These are phyloP conservation scores for Zoanthus sociatus DNA, from an alignment of 92 coral and sea anemone genomes.

Conservation along the genomic window DNA sequence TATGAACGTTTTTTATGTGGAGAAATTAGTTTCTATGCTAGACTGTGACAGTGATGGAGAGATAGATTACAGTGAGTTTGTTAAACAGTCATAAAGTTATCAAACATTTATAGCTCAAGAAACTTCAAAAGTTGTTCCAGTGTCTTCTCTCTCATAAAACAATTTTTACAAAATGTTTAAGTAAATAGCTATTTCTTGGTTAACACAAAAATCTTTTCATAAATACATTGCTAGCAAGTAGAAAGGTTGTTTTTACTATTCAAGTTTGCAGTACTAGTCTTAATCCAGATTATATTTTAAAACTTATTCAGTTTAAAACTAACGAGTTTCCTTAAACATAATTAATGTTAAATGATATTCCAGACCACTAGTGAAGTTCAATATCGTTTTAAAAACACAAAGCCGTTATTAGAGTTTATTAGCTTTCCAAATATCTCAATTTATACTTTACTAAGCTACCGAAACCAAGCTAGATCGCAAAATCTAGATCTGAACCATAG, in stretches of 20 bases:
- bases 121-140: too few relatives aligned
- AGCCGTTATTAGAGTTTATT: too few relatives aligned
- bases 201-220: not conserved
- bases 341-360: too few relatives aligned
- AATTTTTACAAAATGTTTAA: not conserved
- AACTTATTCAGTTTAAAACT: too few relatives aligned
- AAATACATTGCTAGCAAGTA: not conserved
- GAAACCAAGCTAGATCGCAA: not conserved
- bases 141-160: too few relatives aligned
- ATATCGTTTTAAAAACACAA: too few relatives aligned
- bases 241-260: too few relatives aligned
- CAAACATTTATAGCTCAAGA: too few relatives aligned
- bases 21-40: conserved; percentile 72
- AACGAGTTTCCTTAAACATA: too few relatives aligned
- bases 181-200: not conserved
- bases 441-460: not conserved
- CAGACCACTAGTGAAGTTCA: too few relatives aligned
- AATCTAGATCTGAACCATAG: not conserved
- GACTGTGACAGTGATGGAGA: conserved; percentile 88
- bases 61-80: conserved; percentile 92
- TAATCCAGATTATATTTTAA: too few relatives aligned
- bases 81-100: conserved; percentile 55
- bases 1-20: conserved; percentile 75
- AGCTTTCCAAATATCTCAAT: not conserved
- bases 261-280: too few relatives aligned